Percentiles rank a stretch among this genome's conserved stretches.
Conservation (phyloP, 1,140 invertebrate genomes). For the Sweltsa coloradensis region DNA sequence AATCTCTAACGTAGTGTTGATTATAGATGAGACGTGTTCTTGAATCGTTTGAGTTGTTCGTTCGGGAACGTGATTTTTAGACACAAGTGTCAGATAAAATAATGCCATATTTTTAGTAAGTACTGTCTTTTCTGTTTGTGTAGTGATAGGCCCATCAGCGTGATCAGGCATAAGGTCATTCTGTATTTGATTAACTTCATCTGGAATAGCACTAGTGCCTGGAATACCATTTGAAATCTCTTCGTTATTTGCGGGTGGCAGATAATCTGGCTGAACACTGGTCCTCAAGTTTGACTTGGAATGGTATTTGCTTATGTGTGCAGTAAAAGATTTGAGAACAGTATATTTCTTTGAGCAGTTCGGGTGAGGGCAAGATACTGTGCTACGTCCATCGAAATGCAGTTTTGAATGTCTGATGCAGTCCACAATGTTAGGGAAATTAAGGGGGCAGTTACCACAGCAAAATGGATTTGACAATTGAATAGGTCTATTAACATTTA, state of each 20-base stretch:
- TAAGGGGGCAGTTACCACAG: background rate
- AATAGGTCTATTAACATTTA: background rate
- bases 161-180: background rate
- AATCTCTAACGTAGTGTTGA: background rate
- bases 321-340: background rate
- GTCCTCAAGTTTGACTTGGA: background rate
- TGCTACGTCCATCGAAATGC: too few species aligned
- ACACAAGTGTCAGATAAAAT: conserved; percentile 1
- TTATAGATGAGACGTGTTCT: background rate
- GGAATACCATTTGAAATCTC: background rate
- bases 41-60: background rate
- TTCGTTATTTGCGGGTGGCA: background rate
- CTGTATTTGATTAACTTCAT: background rate
- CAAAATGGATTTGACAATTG: background rate
- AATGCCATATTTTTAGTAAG: conserved; percentile 1
- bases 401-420: background rate
- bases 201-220: background rate
- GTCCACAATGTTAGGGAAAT: background rate
- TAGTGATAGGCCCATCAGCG: background rate
- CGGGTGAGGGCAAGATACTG: background rate
- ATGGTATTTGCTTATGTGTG: background rate
- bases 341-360: background rate
- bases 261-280: background rate
- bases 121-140: background rate
- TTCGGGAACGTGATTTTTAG: background rate